Percentiles rank a stretch among this genome's conserved stretches.
These are phyloP conservation scores for Oconnorella tubifera DNA, from an alignment of 2,888 invertebrate species.

Conservation along the genomic window DNA sequence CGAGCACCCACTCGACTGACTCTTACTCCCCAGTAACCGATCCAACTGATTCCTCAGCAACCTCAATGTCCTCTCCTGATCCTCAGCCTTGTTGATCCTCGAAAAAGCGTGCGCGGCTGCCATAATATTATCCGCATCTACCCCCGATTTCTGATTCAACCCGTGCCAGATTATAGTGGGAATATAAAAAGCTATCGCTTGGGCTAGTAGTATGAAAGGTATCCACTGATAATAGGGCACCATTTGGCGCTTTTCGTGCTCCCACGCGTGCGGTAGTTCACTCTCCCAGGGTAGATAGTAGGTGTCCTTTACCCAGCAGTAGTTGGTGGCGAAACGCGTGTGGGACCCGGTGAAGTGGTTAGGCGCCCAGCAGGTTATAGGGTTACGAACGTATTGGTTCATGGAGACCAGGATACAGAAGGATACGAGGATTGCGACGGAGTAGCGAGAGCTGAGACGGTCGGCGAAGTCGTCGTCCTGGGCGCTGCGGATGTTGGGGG, in stretches of 20 bases:
- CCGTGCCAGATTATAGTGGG: constrained; percentile 55
- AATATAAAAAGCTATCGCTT: constrained; percentile 54
- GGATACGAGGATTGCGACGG: constrained; percentile 28
- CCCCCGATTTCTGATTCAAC: constrained; percentile 47
- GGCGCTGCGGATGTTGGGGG: constrained; percentile 9
- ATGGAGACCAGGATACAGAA: constrained; percentile 29
- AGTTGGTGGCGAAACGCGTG: constrained; percentile 34
- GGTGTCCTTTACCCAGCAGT: constrained; percentile 41
- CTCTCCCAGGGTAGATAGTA: constrained; percentile 36
- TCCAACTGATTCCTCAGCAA: constrained; percentile 33
- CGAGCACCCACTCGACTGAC: not conserved
- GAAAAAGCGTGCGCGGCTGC: constrained; percentile 24
- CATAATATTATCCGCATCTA: constrained; percentile 33
- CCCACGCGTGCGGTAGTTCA: too few relatives aligned
- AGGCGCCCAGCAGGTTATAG: constrained; percentile 39
- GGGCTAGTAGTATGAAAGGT: constrained; percentile 50
- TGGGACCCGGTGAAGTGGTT: constrained; percentile 37
- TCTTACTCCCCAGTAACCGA: constrained; percentile 27
- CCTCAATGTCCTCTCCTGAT: constrained; percentile 18
- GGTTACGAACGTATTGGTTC: constrained; percentile 32
- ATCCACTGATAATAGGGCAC: constrained; percentile 42
- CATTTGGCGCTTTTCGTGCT: too few relatives aligned
- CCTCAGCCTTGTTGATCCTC: constrained; percentile 19
- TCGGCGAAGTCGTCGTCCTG: constrained; percentile 34
- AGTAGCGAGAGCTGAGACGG: constrained; percentile 33